Evolutionary conservation across 2,113 vertebrate species (phyloP).

Genomic region (Paraplagusia blochii): DNA sequence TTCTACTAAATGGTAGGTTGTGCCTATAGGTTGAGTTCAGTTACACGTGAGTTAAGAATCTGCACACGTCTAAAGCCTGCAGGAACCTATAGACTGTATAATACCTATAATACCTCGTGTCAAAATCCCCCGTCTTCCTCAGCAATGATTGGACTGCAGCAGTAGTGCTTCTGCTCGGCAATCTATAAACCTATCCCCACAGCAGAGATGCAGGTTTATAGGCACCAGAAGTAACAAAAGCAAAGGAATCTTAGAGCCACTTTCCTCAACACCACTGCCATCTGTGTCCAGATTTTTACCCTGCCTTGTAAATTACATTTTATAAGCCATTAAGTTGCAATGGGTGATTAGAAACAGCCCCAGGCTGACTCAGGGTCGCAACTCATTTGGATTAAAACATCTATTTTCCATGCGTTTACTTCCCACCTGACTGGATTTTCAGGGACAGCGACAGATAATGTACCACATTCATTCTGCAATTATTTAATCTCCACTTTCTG

Average conservation of each 20-base stretch:
- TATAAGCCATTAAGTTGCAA: conserved; percentile 36
- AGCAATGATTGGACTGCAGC: neutral
- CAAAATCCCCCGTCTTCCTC: neutral
- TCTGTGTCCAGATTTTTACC: conserved; percentile 30
- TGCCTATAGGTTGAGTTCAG: no score
- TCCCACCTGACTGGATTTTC: conserved; percentile 33
- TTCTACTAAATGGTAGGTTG: no score
- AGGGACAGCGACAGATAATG: conserved; percentile 2
- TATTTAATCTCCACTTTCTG: no score
- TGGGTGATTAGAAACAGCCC: conserved; percentile 46
- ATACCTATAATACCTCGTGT: conserved; percentile 3
- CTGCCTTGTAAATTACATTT: conserved; percentile 38
- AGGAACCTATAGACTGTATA: conserved; percentile 3
- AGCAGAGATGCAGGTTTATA: neutral
- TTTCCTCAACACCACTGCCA: conserved; percentile 4
- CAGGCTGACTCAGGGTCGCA: conserved; percentile 15
- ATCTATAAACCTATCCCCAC: conserved; percentile 5
- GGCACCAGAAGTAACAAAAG: neutral
- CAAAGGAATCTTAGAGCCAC: conserved; percentile 7
- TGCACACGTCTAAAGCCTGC: neutral
- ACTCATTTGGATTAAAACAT: conserved; percentile 36
- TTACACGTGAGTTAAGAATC: neutral
- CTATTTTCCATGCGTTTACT: conserved; percentile 21
- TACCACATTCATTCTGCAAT: no score
- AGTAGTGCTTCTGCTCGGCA: neutral